Evolutionary conservation across 2,888 invertebrate genomes (phyloP).

Genomic region (Drosophila hamatofila): DNA sequence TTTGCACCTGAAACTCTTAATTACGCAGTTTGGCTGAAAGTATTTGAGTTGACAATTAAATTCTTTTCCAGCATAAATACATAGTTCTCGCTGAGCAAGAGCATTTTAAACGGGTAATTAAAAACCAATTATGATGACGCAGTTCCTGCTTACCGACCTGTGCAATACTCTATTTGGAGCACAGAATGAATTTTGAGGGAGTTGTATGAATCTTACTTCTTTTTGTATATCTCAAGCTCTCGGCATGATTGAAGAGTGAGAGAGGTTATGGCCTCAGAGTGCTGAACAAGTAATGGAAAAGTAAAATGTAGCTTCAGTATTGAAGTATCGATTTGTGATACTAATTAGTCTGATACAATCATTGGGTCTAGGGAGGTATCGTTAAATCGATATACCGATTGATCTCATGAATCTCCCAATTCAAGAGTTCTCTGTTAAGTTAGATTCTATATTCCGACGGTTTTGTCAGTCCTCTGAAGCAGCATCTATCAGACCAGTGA

Average conservation of each 20-base stretch:
- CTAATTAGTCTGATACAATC: too few relatives aligned
- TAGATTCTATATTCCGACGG: too few relatives aligned
- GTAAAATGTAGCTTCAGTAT: too few relatives aligned
- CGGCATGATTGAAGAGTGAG: too few relatives aligned
- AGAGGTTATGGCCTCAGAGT: too few relatives aligned
- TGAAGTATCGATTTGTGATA: too few relatives aligned
- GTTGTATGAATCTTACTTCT: neutral
- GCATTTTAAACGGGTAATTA: neutral
- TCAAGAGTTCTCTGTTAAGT: too few relatives aligned
- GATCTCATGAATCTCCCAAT: too few relatives aligned
- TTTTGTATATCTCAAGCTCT: too few relatives aligned
- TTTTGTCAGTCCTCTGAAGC: too few relatives aligned
- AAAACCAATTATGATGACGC: neutral
- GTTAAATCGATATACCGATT: neutral
- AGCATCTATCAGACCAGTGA: neutral
- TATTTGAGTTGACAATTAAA: neutral
- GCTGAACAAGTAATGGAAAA: too few relatives aligned
- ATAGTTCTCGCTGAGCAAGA: neutral
- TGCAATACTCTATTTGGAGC: neutral
- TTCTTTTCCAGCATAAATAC: neutral
- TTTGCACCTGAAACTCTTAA: conserved; percentile 4
- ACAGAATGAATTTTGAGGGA: neutral
- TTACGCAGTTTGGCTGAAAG: neutral
- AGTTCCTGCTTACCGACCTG: neutral
- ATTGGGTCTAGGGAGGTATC: neutral